phyloP scores from a whole-genome alignment of 2,797 vertebrate genomes.

The Trematomus bernacchii region DNA sequence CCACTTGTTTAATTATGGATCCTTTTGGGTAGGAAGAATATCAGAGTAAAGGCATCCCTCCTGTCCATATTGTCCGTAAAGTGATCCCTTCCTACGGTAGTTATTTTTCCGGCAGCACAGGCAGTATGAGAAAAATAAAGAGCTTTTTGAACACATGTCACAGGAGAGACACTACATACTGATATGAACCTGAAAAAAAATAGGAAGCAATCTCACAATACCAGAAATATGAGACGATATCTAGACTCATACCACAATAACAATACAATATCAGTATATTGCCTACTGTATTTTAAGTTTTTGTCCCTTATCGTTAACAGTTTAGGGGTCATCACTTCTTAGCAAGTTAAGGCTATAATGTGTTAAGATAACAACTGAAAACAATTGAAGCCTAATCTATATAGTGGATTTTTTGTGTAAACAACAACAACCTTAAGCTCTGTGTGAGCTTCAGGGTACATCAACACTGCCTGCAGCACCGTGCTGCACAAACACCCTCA shows the following conservation, averaged over 20 bases:
- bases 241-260: too few relatives aligned
- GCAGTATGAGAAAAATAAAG: too few relatives aligned
- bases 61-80: background rate
- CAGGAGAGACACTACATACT: too few relatives aligned
- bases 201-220: too few relatives aligned
- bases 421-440: slow-evolving; percentile 40
- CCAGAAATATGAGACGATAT: too few relatives aligned
- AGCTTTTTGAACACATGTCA: too few relatives aligned
- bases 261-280: too few relatives aligned
- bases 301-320: background rate
- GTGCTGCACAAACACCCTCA: slow-evolving; percentile 52
- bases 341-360: background rate
- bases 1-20: background rate
- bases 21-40: background rate
- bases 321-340: background rate
- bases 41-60: background rate
- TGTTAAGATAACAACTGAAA: background rate
- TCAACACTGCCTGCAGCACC: slow-evolving; percentile 36
- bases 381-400: background rate
- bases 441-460: slow-evolving; percentile 53
- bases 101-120: too few relatives aligned
- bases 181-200: too few relatives aligned
- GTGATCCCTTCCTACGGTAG: background rate
- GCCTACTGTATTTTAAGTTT: background rate
- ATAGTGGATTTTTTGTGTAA: slow-evolving; percentile 19